Base-by-base conservation (phyloP, 2,113 vertebrate species). In the Xenopus laevis region DNA sequence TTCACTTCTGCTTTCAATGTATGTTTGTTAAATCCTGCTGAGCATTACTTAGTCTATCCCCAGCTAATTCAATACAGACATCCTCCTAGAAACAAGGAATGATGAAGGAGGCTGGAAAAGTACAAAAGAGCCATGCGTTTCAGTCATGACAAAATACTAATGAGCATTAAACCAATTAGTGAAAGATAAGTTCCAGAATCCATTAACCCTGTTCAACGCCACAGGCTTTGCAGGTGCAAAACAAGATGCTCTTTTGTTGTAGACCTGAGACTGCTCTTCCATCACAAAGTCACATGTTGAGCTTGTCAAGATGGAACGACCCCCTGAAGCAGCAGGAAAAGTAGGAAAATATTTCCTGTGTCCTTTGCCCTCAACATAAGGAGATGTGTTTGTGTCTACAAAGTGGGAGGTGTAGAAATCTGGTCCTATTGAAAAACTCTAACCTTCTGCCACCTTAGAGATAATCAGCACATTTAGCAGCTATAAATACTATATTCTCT, bases 101-200 rank as follows among this genome's bases (percentile, higher is more conserved):
- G 60, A 40, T 50, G 53, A 60, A 58, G 18, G 53, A 52, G 67
- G 40, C 59, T 33, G 30, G 30, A 6, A 33, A 33, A 33, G 30
- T 33, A 33, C 30, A 33, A 33, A 33, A 33, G 30, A 33, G 3
- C 6, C 3, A 33, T 33, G 30, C 6, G 68, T 68, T 60, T 60
- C 65, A 74, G 47, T 65, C 55, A 59, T 21, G 17, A 74, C 61
- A 60, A 75, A 65, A 67, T 68, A 65, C 57, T 61, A 75, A 75
- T 61, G 50, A 68, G 23, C 57, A 44, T 67, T 21, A 55, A 66
- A 33, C 65, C 59, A 75, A 61, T 68, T 75, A 75, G 65, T 44
- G 45, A 68, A 15, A 47, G 72, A 52, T 8, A 52, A 55, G 62
- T 52, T 74, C 30, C 23, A 68, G 72, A 68, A 68, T 68, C 33